phyloP scores from a whole-genome alignment of 2,113 vertebrate species.

The Vidua macroura region DNA sequence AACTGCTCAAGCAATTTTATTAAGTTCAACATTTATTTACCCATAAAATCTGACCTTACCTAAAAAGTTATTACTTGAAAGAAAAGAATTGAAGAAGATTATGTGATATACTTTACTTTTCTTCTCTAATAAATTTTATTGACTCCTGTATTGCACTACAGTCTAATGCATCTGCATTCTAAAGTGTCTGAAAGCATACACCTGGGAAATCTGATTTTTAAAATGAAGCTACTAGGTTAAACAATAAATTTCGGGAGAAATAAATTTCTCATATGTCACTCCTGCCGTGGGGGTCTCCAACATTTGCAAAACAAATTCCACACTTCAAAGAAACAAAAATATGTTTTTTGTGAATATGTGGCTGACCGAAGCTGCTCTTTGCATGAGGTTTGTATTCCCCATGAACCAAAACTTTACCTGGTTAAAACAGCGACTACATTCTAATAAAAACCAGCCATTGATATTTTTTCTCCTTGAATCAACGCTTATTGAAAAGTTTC shows the following conservation, averaged over 20 bases:
- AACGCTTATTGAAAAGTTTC: constrained; percentile 66
- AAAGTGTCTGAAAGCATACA: neutral
- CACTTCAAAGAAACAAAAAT: constrained; percentile 9
- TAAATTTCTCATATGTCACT: neutral
- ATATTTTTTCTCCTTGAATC: constrained; percentile 67
- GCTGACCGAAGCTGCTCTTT: neutral
- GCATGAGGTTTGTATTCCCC: neutral
- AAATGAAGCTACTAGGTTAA: constrained; percentile 36
- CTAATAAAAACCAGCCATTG: constrained; percentile 77
- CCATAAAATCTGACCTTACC: neutral
- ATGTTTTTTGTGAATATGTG: neutral
- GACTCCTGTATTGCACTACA: neutral
- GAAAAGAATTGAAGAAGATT: neutral
- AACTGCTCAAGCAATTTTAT: neutral
- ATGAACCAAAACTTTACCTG: constrained; percentile 27
- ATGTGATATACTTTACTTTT: neutral
- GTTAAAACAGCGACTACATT: neutral
- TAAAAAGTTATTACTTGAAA: neutral
- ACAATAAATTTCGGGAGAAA: constrained; percentile 16
- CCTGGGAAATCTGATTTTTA: neutral
- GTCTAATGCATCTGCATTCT: neutral
- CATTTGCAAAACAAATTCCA: neutral
- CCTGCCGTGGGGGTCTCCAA: neutral
- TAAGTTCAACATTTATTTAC: neutral
- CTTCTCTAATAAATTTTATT: neutral